These are phyloP conservation scores for Drosophila buzzatii DNA, from an alignment of 2,888 invertebrate species.

Conservation along the genomic window DNA sequence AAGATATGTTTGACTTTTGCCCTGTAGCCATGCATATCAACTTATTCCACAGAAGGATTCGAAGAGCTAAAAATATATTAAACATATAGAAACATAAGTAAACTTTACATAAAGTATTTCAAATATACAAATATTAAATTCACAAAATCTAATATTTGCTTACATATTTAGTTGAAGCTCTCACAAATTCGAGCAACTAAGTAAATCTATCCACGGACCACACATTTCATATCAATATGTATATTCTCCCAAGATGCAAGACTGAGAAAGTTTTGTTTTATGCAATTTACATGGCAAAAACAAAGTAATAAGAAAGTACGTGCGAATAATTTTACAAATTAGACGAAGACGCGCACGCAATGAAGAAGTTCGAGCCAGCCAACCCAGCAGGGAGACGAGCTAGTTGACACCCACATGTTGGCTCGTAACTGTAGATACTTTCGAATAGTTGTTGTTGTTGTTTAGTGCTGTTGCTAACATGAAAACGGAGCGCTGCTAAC, in stretches of 20 bases:
- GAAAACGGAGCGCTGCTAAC: conserved; percentile 61
- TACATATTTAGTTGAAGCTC: not conserved
- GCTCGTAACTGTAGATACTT: conserved; percentile 47
- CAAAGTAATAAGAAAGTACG: conserved; percentile 77
- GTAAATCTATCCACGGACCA: not conserved
- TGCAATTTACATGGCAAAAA: conserved; percentile 57
- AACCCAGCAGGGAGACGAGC: not conserved
- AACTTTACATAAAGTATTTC: not conserved
- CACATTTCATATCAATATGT: conserved; percentile 20
- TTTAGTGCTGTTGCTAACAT: conserved; percentile 34
- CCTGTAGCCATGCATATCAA: not conserved
- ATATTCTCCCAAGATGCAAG: conserved; percentile 25
- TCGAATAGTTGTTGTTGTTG: conserved; percentile 22
- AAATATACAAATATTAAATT: not conserved
- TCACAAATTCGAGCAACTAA: not conserved
- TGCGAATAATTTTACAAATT: conserved; percentile 77
- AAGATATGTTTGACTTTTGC: not conserved
- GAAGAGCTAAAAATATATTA: not conserved
- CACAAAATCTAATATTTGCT: too few relatives aligned
- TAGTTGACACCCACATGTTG: conserved; percentile 54
- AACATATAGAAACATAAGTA: not conserved
- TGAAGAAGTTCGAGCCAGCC: conserved; percentile 11
- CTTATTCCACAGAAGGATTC: not conserved
- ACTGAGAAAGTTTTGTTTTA: conserved; percentile 43
- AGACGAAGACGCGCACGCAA: conserved; percentile 45